These are phyloP conservation scores for Ornithorhynchus anatinus DNA, from an alignment of 2,113 vertebrate genomes.

Conservation along the genomic window DNA sequence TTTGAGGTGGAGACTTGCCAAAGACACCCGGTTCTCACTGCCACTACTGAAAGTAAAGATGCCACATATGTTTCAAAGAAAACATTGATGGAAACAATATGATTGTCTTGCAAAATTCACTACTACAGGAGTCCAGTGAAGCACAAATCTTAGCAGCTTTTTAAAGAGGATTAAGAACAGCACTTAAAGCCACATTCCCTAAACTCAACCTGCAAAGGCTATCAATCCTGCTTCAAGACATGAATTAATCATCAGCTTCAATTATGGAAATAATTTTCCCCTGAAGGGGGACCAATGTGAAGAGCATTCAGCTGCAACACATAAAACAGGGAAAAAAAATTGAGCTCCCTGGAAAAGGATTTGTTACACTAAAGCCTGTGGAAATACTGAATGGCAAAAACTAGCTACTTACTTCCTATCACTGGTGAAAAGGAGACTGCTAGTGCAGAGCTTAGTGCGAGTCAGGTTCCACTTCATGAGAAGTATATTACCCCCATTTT, in stretches of 20 bases:
- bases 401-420: slow-evolving; percentile 1
- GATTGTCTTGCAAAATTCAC: too few species aligned
- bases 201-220: background rate
- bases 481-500: background rate
- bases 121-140: too few species aligned
- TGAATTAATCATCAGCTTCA: background rate
- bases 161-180: background rate
- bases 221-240: slow-evolving; percentile 6
- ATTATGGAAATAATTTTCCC: background rate
- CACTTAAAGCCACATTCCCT: background rate
- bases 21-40: too few species aligned
- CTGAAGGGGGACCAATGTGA: background rate
- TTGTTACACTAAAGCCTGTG: slow-evolving; percentile 4
- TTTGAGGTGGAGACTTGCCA: too few species aligned
- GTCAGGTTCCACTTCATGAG: background rate
- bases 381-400: slow-evolving; percentile 28
- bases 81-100: too few species aligned
- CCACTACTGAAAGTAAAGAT: too few species aligned
- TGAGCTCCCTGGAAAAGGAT: background rate
- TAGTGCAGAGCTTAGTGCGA: background rate
- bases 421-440: background rate
- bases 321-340: slow-evolving; percentile 37
- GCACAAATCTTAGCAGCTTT: too few species aligned
- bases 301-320: background rate
- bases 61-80: too few species aligned